Evolutionary conservation across 2,113 vertebrate genomes (phyloP).

Genomic region (Salvelinus sp.): DNA sequence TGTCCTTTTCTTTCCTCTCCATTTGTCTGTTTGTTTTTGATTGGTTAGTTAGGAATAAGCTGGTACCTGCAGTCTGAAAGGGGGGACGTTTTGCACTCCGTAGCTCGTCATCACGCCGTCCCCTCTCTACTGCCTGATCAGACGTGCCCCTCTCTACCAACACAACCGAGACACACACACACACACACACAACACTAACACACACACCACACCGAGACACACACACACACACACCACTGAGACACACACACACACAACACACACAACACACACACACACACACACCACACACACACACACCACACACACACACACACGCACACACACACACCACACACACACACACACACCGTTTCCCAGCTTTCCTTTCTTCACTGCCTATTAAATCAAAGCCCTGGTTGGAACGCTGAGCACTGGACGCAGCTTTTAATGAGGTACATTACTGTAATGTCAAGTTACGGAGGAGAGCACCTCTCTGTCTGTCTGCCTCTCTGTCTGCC

Average conservation of each 20-base stretch:
- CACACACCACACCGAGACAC: too few relatives aligned
- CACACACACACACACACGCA: too few relatives aligned
- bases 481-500: too few relatives aligned
- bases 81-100: background rate
- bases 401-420: constrained; percentile 49
- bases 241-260: too few relatives aligned
- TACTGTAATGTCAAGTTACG: constrained; percentile 77
- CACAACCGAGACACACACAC: too few relatives aligned
- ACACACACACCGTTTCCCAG: background rate
- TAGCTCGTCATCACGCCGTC: too few relatives aligned
- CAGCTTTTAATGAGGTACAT: constrained; percentile 77
- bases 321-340: too few relatives aligned
- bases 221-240: too few relatives aligned
- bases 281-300: too few relatives aligned
- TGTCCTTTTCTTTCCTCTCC: constrained; percentile 22
- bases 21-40: constrained; percentile 47
- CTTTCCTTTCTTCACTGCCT: constrained; percentile 66
- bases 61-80: constrained; percentile 68
- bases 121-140: constrained; percentile 39
- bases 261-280: too few relatives aligned
- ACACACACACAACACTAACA: too few relatives aligned
- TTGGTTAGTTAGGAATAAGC: constrained; percentile 65
- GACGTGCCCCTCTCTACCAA: constrained; percentile 16
- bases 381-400: constrained; percentile 69
- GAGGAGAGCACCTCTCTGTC: constrained; percentile 26